Percentiles rank a stretch among this genome's conserved stretches.
Evolutionary conservation across 1,140 invertebrate species (phyloP).

Genomic region (Whitmania pigra): DNA sequence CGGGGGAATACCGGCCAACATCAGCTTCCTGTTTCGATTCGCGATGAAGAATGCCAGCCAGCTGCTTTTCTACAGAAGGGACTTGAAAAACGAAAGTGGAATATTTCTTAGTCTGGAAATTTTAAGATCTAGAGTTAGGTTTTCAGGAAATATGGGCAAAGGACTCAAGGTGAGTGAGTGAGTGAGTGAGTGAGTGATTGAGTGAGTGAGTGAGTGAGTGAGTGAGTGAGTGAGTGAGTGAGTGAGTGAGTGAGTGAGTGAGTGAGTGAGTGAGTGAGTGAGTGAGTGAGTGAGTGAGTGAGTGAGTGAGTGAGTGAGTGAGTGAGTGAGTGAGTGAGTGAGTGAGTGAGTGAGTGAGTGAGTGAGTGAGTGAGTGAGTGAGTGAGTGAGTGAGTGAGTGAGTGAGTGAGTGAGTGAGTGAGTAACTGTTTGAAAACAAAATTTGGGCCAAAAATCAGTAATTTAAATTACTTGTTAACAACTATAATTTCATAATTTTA

Average conservation of each 20-base stretch:
- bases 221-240: conserved; percentile 12
- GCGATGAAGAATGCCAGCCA: background rate
- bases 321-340: conserved; percentile 10
- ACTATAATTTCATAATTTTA: too few species aligned
- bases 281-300: conserved; percentile 11
- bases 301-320: conserved; percentile 13
- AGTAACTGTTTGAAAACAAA: too few species aligned
- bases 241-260: background rate
- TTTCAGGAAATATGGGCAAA: too few species aligned
- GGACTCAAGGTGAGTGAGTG: background rate
- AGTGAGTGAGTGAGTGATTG: conserved; percentile 10
- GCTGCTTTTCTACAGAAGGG: background rate
- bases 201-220: conserved; percentile 11
- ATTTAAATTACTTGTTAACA: too few species aligned
- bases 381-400: conserved; percentile 11
- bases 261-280: too few species aligned
- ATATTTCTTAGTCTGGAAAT: too few species aligned
- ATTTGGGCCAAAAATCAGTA: too few species aligned
- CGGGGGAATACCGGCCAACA: background rate
- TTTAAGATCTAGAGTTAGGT: too few species aligned
- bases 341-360: conserved; percentile 10
- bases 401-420: conserved; percentile 2
- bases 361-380: conserved; percentile 12
- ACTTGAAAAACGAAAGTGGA: background rate
- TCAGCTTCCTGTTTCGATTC: conserved; percentile 5